phyloP scores from a whole-genome alignment of 1,140 invertebrate genomes.

The Drosophila bifasciata region DNA sequence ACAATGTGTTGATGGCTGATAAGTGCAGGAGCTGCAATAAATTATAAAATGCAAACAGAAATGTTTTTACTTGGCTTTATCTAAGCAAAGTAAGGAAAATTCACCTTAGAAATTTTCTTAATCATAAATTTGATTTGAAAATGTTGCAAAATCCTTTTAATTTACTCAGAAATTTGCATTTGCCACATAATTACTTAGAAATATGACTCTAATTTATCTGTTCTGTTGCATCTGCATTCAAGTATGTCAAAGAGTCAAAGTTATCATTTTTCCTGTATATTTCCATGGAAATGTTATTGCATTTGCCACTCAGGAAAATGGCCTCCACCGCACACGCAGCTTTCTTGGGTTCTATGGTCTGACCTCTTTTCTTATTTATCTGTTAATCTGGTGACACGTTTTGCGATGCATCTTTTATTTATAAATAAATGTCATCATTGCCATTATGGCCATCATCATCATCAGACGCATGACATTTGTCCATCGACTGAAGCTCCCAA shows the following conservation, averaged over 20 bases:
- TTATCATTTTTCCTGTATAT: not conserved
- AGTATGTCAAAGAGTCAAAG: not conserved
- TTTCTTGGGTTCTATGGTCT: not conserved
- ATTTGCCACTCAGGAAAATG: not conserved
- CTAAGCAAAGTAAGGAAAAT: too few species aligned
- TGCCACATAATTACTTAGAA: too few species aligned
- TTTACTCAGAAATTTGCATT: not conserved
- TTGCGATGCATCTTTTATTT: constrained; percentile 23
- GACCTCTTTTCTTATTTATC: constrained; percentile 17
- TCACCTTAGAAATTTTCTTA: not conserved
- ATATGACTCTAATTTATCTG: not conserved
- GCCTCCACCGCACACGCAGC: too few species aligned
- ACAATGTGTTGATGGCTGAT: constrained; percentile 63
- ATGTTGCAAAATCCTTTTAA: too few species aligned
- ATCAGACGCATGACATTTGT: constrained; percentile 17
- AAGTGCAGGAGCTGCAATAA: constrained; percentile 54
- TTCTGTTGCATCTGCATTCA: not conserved
- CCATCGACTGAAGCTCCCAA: constrained; percentile 26
- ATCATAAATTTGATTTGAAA: not conserved
- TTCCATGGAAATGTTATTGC: not conserved
- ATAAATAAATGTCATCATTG: constrained; percentile 45
- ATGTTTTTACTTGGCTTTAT: not conserved
- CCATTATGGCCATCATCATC: constrained; percentile 38
- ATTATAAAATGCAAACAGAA: constrained; percentile 15
- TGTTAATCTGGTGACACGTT: not conserved